Percentiles rank a stretch among this genome's conserved stretches.
Conservation (phyloP, 2,113 vertebrate species). For the Lophochroa leadbeateri region DNA sequence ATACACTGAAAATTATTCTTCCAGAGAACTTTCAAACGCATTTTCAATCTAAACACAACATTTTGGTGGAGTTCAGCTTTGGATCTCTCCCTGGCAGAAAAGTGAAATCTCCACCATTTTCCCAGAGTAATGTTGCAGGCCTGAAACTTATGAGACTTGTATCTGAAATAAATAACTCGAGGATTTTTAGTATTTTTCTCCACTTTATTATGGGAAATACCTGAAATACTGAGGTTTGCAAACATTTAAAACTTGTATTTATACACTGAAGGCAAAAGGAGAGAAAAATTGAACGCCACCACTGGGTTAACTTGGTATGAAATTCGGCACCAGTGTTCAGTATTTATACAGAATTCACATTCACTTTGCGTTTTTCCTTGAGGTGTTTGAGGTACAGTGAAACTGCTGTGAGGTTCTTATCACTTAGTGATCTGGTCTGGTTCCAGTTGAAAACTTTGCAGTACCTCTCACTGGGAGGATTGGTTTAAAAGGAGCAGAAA, state of each 20-base stretch:
- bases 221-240: constrained; percentile 55
- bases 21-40: not conserved
- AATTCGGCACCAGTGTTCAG: constrained; percentile 18
- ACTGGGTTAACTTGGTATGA: constrained; percentile 2
- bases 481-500: constrained; percentile 62
- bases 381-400: constrained; percentile 65
- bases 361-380: constrained; percentile 57
- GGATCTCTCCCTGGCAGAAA: not conserved
- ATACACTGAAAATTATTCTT: not conserved
- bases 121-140: not conserved
- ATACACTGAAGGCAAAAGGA: not conserved
- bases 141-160: not conserved
- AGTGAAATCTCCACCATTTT: not conserved
- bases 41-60: not conserved
- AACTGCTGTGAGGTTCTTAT: constrained; percentile 68
- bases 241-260: constrained; percentile 19
- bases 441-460: constrained; percentile 55
- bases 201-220: constrained; percentile 49
- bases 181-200: not conserved
- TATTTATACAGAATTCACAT: constrained; percentile 48
- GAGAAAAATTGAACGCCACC: constrained; percentile 32
- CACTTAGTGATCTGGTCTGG: constrained; percentile 58
- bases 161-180: constrained; percentile 12
- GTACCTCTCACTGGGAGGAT: constrained; percentile 60
- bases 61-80: not conserved